These are phyloP conservation scores for Pogonophryne albipinna DNA, from an alignment of 2,797 vertebrate species.

Conservation along the genomic window DNA sequence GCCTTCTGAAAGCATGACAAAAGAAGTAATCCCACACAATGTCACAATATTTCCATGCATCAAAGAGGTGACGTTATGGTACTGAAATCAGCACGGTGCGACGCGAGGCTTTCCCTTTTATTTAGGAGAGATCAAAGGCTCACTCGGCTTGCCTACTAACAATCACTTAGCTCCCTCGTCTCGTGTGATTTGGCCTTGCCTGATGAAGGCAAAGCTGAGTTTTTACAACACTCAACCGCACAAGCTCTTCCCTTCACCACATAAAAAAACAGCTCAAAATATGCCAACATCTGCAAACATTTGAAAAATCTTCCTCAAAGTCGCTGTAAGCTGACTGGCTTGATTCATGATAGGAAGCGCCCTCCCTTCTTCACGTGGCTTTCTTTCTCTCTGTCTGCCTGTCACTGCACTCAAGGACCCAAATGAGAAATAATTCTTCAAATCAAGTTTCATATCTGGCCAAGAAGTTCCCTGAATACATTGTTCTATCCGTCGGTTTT, in stretches of 20 bases:
- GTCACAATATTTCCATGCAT: conserved; percentile 82
- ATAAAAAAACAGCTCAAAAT: conserved; percentile 83
- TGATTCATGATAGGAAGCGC: conserved; percentile 70
- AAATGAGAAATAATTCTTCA: conserved; percentile 42
- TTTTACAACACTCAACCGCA: conserved; percentile 81
- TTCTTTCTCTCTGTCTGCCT: conserved; percentile 47
- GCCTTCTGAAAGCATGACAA: conserved; percentile 83
- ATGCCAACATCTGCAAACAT: conserved; percentile 88
- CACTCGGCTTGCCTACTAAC: conserved; percentile 80
- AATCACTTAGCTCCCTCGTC: conserved; percentile 80
- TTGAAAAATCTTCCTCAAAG: conserved; percentile 85
- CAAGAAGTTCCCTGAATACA: conserved; percentile 31
- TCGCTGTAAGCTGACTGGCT: conserved; percentile 69
- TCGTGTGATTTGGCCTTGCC: conserved; percentile 77
- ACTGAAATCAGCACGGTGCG: conserved; percentile 79
- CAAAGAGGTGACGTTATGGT: conserved; percentile 84
- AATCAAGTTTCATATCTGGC: conserved; percentile 55
- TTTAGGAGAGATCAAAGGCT: conserved; percentile 81
- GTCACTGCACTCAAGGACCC: conserved; percentile 53
- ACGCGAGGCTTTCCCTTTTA: conserved; percentile 82
- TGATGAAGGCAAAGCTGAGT: conserved; percentile 81
- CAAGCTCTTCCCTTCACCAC: conserved; percentile 79
- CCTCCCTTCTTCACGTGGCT: conserved; percentile 57
- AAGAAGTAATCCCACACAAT: conserved; percentile 82
- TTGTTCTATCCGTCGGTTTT: conserved; percentile 59